Evolutionary conservation across 2,797 vertebrate genomes (phyloP), one percentile per base, ranked within the genome.

Genomic region (Hipposideros larvatus): DNA sequence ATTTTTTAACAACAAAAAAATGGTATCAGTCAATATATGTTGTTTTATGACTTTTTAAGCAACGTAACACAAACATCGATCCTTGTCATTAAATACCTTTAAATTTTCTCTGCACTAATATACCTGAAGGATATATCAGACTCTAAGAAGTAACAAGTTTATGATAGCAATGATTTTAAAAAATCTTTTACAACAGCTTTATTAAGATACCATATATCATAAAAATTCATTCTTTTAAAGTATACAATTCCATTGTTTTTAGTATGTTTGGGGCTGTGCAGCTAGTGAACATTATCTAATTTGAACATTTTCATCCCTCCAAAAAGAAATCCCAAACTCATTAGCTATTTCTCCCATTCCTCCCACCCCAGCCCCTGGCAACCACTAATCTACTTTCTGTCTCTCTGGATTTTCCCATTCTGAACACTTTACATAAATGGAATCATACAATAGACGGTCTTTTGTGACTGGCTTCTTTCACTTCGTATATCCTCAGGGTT

Each of bases 391-490:
- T 79, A 48, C 41, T 74, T 90, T 74, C 61, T 83, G 9, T 68
- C 15, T 80, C 85, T n/a, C 2, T 51, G 74, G 43, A 73, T 74
- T 43, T 91, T 63, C 43, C 37, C 86, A 74, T 85, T 87, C 65
- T 92, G 70, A 91, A 57, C 34, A 75, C 79, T 78, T 94, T 57
- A 28, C 24, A 68, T 41, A 48, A 90, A 61, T 66, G 6, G 28
- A 83, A 79, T 63, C 46, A 24, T 55, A 43, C 1, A 84, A 11
- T 51, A 22, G 11, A 13, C 11, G 11, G 59, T 37, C 31, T 28
- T 87, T 80, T 79, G 43, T 90, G n/a, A 46, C 24, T 48, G 71
- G 11, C n/a, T 71, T 80, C 51, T 90, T 93, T 92, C 22, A 92
- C 22, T 91, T n/a, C n/a, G 5, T 41, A 19, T 90, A 31, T 71